Conservation (phyloP, 2,888 invertebrate genomes). For the Drosophila neoperkinsi region DNA sequence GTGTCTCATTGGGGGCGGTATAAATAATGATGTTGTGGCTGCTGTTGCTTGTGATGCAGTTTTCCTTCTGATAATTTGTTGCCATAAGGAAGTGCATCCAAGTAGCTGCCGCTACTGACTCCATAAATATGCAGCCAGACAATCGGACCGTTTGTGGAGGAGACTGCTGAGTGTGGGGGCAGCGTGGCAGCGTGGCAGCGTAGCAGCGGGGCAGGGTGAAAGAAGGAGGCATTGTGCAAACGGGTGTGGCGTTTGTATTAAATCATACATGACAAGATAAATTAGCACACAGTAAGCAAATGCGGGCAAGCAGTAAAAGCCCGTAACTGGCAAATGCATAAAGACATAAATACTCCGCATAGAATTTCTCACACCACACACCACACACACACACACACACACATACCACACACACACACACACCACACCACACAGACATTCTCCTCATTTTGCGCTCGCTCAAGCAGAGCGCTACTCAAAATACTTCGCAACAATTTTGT, state of each 20-base stretch:
- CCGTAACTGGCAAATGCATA: constrained; percentile 35
- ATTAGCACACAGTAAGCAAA: constrained; percentile 54
- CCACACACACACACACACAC: not conserved
- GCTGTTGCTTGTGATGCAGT: constrained; percentile 36
- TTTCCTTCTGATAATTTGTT: constrained; percentile 47
- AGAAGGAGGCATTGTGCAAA: constrained; percentile 8
- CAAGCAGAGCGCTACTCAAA: constrained; percentile 44
- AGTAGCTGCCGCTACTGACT: constrained; percentile 47
- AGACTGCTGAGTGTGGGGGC: not conserved
- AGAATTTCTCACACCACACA: not conserved
- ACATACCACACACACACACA: not conserved
- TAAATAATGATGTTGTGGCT: constrained; percentile 44
- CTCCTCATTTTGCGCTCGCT: constrained; percentile 17
- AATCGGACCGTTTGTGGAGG: not conserved
- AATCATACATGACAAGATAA: constrained; percentile 74
- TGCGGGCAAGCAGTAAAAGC: constrained; percentile 25
- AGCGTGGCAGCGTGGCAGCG: too few species aligned
- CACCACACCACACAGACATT: not conserved
- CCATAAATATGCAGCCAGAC: constrained; percentile 48
- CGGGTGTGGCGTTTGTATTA: constrained; percentile 46
- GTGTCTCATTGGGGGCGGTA: constrained; percentile 3
- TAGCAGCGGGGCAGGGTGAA: not conserved
- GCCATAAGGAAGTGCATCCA: constrained; percentile 51
- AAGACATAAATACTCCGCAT: constrained; percentile 31
- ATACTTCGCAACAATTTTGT: constrained; percentile 16